A percentile compares a stretch with the other conserved stretches of the same genome.
These are phyloP conservation scores for Chrysaora quinquecirrha DNA, from an alignment of 30 jellyfish, hydroid and myxozoan species.

Conservation along the genomic window DNA sequence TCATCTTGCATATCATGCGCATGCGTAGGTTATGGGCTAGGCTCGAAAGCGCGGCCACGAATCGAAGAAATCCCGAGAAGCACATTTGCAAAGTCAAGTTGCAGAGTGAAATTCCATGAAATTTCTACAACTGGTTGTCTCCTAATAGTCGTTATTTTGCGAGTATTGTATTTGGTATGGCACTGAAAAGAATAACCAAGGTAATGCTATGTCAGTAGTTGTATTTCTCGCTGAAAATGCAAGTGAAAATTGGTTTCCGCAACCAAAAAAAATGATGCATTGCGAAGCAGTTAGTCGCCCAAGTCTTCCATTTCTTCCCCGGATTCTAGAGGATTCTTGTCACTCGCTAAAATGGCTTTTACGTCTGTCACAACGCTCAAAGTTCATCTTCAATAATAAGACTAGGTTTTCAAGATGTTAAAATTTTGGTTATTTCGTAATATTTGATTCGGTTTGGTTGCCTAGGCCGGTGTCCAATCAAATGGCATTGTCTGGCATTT, in stretches of 20 bases:
- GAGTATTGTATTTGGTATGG: constrained; percentile 3
- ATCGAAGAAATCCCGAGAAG: not conserved
- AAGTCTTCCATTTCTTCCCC: too few relatives aligned
- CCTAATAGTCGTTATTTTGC: not conserved
- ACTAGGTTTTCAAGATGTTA: not conserved
- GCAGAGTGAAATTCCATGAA: not conserved
- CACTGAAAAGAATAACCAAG: constrained; percentile 61
- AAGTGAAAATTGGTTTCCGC: constrained; percentile 46
- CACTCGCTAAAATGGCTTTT: too few relatives aligned
- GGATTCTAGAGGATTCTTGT: too few relatives aligned
- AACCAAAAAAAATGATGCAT: constrained; percentile 3
- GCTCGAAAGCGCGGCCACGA: constrained; percentile 68
- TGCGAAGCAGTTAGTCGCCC: not conserved
- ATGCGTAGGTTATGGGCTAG: constrained; percentile 55
- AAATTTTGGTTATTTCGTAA: not conserved
- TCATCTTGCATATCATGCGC: constrained; percentile 39
- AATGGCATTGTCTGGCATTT: too few relatives aligned
- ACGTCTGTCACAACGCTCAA: too few relatives aligned
- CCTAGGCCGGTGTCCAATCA: too few relatives aligned
- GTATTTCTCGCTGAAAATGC: not conserved
- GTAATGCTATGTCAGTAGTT: constrained; percentile 20
- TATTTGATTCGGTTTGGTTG: not conserved
- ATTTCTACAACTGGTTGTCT: not conserved
- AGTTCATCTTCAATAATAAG: too few relatives aligned
- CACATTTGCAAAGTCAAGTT: not conserved